These are phyloP conservation scores for Melanerpes formicivorus DNA, from an alignment of 2,113 vertebrate genomes.

Conservation along the genomic window DNA sequence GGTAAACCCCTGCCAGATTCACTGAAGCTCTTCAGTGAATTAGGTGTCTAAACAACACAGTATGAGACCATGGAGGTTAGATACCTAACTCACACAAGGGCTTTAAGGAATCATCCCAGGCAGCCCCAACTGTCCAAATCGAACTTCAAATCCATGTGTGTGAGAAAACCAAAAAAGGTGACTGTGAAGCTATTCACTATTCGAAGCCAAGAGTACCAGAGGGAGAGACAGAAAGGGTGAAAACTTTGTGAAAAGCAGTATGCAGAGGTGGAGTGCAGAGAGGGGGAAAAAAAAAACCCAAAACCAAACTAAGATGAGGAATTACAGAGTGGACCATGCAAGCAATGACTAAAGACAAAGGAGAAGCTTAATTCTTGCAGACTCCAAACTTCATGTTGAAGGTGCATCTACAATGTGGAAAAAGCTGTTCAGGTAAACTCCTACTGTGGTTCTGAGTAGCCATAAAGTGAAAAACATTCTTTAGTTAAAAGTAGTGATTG, in stretches of 20 bases:
- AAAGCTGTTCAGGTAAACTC: background rate
- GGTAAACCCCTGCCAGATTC: background rate
- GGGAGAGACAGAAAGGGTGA: background rate
- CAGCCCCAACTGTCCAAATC: background rate
- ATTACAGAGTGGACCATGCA: background rate
- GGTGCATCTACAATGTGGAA: background rate
- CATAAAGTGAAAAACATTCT: background rate
- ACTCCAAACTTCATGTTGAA: background rate
- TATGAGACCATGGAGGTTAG: background rate
- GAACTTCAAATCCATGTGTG: background rate
- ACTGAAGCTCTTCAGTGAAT: background rate
- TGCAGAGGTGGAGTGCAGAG: background rate
- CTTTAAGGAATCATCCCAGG: background rate
- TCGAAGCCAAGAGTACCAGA: background rate
- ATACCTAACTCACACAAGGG: background rate
- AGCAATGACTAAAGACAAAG: background rate
- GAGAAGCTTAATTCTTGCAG: background rate
- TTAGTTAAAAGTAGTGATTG: background rate
- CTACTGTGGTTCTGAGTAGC: background rate
- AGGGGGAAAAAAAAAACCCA: too few relatives aligned
- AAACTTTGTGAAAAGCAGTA: background rate
- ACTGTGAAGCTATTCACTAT: background rate
- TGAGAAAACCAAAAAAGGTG: background rate
- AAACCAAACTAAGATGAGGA: background rate
- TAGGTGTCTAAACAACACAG: background rate